Percentiles rank a stretch among this genome's conserved stretches.
Evolutionary conservation across 2,888 invertebrate species (phyloP).

Genomic region (Andrena trimmerana): DNA sequence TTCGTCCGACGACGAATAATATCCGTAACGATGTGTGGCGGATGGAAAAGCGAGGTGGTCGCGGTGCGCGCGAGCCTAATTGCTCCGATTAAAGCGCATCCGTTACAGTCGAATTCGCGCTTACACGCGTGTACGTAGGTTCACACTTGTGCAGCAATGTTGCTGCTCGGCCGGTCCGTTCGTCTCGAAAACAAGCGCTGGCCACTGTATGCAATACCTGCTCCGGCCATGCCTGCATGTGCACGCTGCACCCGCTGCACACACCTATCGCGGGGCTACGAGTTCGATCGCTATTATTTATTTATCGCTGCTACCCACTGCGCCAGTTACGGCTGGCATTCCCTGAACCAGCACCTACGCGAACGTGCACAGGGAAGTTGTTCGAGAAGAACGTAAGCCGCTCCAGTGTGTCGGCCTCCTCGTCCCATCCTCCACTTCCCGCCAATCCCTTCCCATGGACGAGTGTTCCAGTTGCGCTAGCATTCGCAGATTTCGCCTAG

Average conservation of each 20-base stretch:
- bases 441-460: not conserved
- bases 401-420: not conserved
- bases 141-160: conserved; percentile 13
- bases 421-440: too few relatives aligned
- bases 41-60: conserved; percentile 1
- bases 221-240: conserved; percentile 23
- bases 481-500: not conserved
- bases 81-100: conserved; percentile 36
- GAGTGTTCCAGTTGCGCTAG: too few relatives aligned
- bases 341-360: conserved; percentile 69
- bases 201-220: not conserved
- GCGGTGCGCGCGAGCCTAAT: conserved; percentile 21
- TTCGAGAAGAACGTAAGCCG: not conserved
- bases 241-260: conserved; percentile 7
- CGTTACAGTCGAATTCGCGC: conserved; percentile 42
- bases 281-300: conserved; percentile 78
- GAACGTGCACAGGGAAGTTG: conserved; percentile 34
- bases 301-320: conserved; percentile 80
- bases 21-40: conserved; percentile 15
- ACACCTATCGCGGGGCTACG: conserved; percentile 38
- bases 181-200: conserved; percentile 47
- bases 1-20: conserved; percentile 19
- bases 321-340: conserved; percentile 77
- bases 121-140: not conserved
- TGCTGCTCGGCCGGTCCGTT: conserved; percentile 22